These are phyloP conservation scores for Pantala flavescens DNA, from an alignment of 1,140 invertebrate genomes.

Conservation along the genomic window DNA sequence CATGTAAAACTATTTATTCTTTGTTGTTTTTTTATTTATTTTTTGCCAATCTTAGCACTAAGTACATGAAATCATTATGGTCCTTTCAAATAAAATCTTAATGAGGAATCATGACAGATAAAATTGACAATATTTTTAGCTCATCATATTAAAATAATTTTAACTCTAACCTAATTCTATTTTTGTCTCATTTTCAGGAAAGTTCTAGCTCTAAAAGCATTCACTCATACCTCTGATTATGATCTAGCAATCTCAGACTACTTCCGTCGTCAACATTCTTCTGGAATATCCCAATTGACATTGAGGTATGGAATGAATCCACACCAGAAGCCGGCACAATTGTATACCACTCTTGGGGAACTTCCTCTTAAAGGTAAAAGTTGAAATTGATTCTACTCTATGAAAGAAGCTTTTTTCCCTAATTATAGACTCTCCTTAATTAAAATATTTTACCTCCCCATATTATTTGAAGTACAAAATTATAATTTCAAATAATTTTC, in stretches of 20 bases:
- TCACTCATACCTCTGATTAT: constrained; percentile 91
- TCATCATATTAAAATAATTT: no score
- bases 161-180: no score
- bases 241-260: constrained; percentile 92
- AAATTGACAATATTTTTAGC: no score
- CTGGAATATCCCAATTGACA: constrained; percentile 64
- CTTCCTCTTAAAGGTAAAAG: constrained; percentile 66
- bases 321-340: constrained; percentile 91
- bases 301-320: constrained; percentile 97
- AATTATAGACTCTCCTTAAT: background rate
- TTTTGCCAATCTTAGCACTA: no score
- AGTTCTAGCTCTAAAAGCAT: constrained; percentile 77
- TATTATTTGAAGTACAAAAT: background rate
- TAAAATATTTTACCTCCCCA: background rate
- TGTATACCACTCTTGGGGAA: constrained; percentile 69
- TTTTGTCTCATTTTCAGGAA: constrained; percentile 42
- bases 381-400: background rate
- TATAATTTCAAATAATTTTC: background rate
- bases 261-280: constrained; percentile 81
- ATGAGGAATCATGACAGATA: no score
- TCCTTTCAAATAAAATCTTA: no score
- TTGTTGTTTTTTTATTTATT: constrained; percentile 15
- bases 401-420: background rate
- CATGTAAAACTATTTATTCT: constrained; percentile 12
- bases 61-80: no score